Evolutionary conservation across 1,140 invertebrate genomes (phyloP), one percentile per base, ranked within the genome.

Genomic region (Ostrea denselamellosa): DNA sequence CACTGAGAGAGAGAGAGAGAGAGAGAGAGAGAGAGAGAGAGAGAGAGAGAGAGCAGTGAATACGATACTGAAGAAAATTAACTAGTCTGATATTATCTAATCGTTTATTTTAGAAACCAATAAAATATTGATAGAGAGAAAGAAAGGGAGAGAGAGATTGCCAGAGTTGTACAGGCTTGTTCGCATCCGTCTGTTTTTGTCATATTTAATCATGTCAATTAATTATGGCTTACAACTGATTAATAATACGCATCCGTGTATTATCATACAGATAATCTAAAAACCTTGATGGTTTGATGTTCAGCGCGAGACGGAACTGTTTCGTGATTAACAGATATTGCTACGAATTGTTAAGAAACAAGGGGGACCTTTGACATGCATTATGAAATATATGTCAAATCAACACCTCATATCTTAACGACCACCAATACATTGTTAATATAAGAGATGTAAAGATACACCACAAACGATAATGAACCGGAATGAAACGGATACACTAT

Each of bases 381-480:
- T 77, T 77, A 77, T 77, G 68, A 77, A 77, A 77, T 77, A 22
- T 77, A 14, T 77, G 68, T 77, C 68, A 34, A 77, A 77, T 77
- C 68, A 34, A 77, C 68, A 77, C 68, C 68, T 77, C 25, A 77
- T 34, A 77, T 77, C 68, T 77, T 77, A 25, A 77, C 68, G 14
- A 77, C 68, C 9, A 34, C 28, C 28, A 34, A 77, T 28, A 14
- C 25, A 14, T 34, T 71, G 68, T 77, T 77, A 77, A 77, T 77
- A 77, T 10, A 7, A 34, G 25, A 9, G 68, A 77, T 77, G 68
- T 12, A 77, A 14, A 25, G 28, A 77, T 77, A 28, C 68, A 34
- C 9, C 22, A 34, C 28, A n/a, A 19, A n/a, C 2, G 0, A 4
- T 2, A 25, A 77, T 34, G 68, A 77, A 34, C 28, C 68, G 25